phyloP scores from a whole-genome alignment of 2,888 invertebrate species.

The Lepidochrysops patricia region DNA sequence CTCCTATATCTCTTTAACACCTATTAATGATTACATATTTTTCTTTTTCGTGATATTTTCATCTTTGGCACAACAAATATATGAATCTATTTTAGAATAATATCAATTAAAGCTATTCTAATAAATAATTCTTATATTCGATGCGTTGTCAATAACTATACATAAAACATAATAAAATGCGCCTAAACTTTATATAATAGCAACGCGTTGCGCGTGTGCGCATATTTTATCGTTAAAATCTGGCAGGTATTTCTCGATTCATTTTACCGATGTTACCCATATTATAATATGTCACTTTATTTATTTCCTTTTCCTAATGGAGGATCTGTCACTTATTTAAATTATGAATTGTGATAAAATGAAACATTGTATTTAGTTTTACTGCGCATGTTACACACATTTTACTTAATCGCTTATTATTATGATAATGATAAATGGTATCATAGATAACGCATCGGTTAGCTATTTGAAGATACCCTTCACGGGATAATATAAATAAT shows the following conservation, averaged over 20 bases:
- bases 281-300: background rate
- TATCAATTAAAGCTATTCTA: conserved; percentile 28
- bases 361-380: too few relatives aligned
- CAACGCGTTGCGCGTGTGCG: background rate
- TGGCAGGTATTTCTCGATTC: conserved; percentile 9
- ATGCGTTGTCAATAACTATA: conserved; percentile 19
- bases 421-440: too few relatives aligned
- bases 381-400: too few relatives aligned
- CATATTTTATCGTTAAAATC: background rate
- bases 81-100: conserved; percentile 40
- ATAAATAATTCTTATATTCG: conserved; percentile 24
- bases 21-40: background rate
- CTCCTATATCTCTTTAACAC: too few relatives aligned
- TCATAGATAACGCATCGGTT: too few relatives aligned
- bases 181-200: conserved; percentile 2
- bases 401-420: too few relatives aligned
- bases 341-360: too few relatives aligned
- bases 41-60: conserved; percentile 14
- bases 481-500: too few relatives aligned
- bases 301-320: too few relatives aligned
- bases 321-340: too few relatives aligned
- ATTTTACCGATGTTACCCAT: background rate
- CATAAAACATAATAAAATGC: background rate
- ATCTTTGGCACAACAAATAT: conserved; percentile 8
- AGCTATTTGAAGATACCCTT: too few relatives aligned